Conservation (phyloP, 2,888 invertebrate genomes). For the Fragum fragum region DNA sequence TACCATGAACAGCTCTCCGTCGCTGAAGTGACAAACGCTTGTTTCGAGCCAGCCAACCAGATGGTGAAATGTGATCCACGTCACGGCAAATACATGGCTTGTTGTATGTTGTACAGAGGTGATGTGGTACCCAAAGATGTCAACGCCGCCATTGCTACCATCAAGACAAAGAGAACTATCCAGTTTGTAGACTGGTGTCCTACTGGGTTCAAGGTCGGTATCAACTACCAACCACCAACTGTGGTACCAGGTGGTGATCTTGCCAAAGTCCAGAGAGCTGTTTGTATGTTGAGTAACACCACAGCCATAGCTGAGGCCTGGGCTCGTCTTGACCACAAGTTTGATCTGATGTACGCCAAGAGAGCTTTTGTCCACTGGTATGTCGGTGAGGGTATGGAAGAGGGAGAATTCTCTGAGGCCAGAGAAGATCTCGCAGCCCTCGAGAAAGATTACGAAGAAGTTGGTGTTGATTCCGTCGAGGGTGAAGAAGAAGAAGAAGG, state of each 20-base stretch:
- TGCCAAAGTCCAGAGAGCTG: conserved; percentile 73
- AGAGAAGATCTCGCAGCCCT: conserved; percentile 80
- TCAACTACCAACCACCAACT: conserved; percentile 92
- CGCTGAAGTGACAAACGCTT: conserved; percentile 82
- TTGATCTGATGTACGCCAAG: conserved; percentile 93
- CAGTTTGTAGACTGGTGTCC: conserved; percentile 88
- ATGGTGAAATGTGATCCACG: conserved; percentile 86
- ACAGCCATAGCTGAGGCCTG: conserved; percentile 97
- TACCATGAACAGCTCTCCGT: conserved; percentile 93
- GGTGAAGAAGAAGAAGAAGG: conserved; percentile 60
- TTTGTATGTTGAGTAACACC: conserved; percentile 95
- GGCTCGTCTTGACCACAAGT: conserved; percentile 93
- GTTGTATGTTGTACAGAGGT: conserved; percentile 86
- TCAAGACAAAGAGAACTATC: conserved; percentile 95
- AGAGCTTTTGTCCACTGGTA: conserved; percentile 96
- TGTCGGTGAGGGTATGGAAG: conserved; percentile 79
- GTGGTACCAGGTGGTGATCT: conserved; percentile 91
- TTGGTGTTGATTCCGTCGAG: conserved; percentile 74
- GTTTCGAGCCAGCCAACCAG: conserved; percentile 83
- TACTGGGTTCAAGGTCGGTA: conserved; percentile 89
- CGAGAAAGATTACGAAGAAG: conserved; percentile 81
- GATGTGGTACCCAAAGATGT: conserved; percentile 87
- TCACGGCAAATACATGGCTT: conserved; percentile 88
- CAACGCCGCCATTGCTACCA: conserved; percentile 87
- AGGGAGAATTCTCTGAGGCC: conserved; percentile 79